Evolutionary conservation across 2,888 invertebrate species (phyloP).

Genomic region (Rhopalosiphum nymphaeae): DNA sequence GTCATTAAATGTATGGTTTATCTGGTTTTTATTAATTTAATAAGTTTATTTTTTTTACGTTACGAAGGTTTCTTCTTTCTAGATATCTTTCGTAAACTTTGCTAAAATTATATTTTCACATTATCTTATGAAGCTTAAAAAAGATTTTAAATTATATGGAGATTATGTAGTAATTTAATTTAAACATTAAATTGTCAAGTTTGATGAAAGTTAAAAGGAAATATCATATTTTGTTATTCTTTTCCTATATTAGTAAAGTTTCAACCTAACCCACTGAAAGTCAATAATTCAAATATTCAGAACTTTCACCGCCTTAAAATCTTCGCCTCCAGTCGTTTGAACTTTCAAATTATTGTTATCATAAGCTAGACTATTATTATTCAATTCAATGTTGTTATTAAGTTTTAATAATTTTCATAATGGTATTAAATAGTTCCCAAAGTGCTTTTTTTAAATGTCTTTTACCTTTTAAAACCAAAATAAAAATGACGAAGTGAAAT

Average conservation of each 20-base stretch:
- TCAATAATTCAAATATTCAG: conserved; percentile 47
- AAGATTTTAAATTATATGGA: conserved; percentile 27
- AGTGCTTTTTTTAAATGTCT: neutral
- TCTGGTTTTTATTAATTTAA: neutral
- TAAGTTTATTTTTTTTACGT: neutral
- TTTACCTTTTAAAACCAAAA: neutral
- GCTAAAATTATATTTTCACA: neutral
- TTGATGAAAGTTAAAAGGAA: conserved; percentile 21
- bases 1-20: neutral
- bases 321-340: conserved; percentile 14
- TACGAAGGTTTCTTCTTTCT: neutral
- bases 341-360: conserved; percentile 30
- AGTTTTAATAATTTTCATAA: neutral
- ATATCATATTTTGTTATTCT: conserved; percentile 40
- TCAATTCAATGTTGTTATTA: conserved; percentile 34
- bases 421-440: neutral
- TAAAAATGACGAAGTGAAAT: neutral
- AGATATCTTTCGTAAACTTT: neutral
- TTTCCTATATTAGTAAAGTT: conserved; percentile 39
- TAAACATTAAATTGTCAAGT: conserved; percentile 37
- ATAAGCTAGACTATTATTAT: conserved; percentile 40
- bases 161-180: conserved; percentile 43
- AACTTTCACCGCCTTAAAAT: conserved; percentile 10
- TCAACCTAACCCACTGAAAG: conserved; percentile 20
- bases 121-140: conserved; percentile 14